Percentiles rank a stretch among this genome's conserved stretches.
Conservation (phyloP, 2,797 vertebrate species). For the Premnoplex brunnescens region DNA sequence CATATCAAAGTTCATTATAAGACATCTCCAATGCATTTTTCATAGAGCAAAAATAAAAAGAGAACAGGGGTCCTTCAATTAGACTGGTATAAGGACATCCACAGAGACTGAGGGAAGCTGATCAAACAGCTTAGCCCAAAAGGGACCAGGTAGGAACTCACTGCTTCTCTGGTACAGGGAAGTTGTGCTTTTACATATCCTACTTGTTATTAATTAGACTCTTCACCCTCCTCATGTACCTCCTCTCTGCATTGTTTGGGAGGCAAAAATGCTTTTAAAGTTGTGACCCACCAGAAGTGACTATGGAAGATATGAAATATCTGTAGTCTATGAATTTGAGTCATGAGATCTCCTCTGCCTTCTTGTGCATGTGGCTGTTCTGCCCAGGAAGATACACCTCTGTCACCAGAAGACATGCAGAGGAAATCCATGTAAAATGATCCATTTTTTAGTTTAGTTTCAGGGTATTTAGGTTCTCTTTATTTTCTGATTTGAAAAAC, state of each 20-base stretch:
- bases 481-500: not conserved
- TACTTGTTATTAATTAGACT: constrained; percentile 74
- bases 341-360: not conserved
- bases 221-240: constrained; percentile 29
- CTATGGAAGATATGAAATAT: not conserved
- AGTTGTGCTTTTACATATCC: constrained; percentile 60
- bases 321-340: not conserved
- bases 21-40: constrained; percentile 84
- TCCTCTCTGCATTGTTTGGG: constrained; percentile 40
- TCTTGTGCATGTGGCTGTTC: not conserved
- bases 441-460: not conserved
- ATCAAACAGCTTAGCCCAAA: constrained; percentile 84
- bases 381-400: not conserved
- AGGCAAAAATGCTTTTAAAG: constrained; percentile 38
- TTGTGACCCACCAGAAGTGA: not conserved
- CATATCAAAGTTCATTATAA: constrained; percentile 87
- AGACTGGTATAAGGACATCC: constrained; percentile 82
- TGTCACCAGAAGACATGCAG: not conserved
- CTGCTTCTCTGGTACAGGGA: constrained; percentile 72
- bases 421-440: not conserved
- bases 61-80: constrained; percentile 85
- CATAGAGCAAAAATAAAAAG: constrained; percentile 83
- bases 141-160: constrained; percentile 80
- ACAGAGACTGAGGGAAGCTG: constrained; percentile 79
- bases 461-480: not conserved